These are phyloP conservation scores for Platycercus adscitus DNA, from an alignment of 2,113 vertebrate species.

Conservation along the genomic window DNA sequence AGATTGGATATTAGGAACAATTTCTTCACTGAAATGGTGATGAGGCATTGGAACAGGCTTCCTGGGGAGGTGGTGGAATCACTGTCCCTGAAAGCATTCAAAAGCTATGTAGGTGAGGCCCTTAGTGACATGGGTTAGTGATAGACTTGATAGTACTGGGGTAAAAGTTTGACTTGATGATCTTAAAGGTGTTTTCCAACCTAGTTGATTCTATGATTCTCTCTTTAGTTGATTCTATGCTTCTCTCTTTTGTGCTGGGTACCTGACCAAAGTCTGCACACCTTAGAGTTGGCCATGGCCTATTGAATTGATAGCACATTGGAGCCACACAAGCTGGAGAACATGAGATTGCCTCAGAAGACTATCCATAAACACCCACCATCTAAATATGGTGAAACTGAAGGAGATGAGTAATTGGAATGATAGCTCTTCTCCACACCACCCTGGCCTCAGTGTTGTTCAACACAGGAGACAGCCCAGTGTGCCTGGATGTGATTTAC, in stretches of 20 bases:
- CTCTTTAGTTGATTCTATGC: not conserved
- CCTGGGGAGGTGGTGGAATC: not conserved
- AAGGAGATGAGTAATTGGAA: not conserved
- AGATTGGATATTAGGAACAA: not conserved
- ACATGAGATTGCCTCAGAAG: not conserved
- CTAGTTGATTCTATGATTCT: not conserved
- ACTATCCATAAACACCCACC: not conserved
- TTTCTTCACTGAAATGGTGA: not conserved
- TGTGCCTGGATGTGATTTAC: not conserved
- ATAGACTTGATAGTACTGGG: not conserved
- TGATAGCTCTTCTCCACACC: not conserved
- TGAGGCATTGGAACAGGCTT: not conserved
- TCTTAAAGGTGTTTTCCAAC: not conserved
- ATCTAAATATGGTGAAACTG: not conserved
- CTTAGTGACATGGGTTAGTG: not conserved
- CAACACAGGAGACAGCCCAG: not conserved
- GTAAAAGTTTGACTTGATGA: not conserved
- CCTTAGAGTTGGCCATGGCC: not conserved
- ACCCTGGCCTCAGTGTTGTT: accelerated
- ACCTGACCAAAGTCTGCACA: not conserved
- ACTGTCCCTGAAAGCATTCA: not conserved
- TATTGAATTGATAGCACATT: not conserved
- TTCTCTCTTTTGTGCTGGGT: not conserved
- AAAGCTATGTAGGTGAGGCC: not conserved
- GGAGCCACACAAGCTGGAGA: not conserved